These are phyloP conservation scores for Macrobrachium nipponense DNA, from an alignment of 1,140 invertebrate species.

Conservation along the genomic window DNA sequence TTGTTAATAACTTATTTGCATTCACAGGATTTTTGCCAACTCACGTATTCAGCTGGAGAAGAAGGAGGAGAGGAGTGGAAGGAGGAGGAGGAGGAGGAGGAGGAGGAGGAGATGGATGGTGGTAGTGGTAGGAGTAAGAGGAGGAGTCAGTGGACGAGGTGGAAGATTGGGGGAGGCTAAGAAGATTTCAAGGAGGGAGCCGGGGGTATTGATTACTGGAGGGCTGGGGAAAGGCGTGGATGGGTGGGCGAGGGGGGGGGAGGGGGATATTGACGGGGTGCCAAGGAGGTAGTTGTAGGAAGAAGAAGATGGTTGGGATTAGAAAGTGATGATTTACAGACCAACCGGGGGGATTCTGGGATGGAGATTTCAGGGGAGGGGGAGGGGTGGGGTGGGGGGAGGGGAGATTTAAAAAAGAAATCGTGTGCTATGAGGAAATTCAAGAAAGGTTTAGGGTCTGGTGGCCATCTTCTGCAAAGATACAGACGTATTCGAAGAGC, in stretches of 20 bases:
- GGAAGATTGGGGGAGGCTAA: not conserved
- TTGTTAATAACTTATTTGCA: constrained; percentile 63
- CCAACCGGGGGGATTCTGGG: not conserved
- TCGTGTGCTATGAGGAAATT: constrained; percentile 13
- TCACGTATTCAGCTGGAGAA: constrained; percentile 60
- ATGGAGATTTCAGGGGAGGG: not conserved
- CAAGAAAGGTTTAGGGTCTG: not conserved
- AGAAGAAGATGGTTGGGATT: constrained; percentile 11
- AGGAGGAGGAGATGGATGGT: constrained; percentile 34
- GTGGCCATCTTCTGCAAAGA: too few species aligned
- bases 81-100: constrained; percentile 26
- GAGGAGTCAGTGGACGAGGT: constrained; percentile 16
- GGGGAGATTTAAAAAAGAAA: constrained; percentile 16
- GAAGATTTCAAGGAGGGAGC: not conserved
- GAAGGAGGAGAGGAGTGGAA: constrained; percentile 14
- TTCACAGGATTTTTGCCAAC: constrained; percentile 61
- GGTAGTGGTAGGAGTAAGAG: not conserved
- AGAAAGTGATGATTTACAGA: constrained; percentile 12
- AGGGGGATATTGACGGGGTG: constrained; percentile 2
- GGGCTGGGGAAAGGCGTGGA: not conserved
- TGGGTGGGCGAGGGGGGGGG: not conserved
- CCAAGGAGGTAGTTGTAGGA: not conserved
- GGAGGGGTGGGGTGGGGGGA: not conserved
- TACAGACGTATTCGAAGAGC: too few species aligned
- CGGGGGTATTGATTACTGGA: not conserved